Evolutionary conservation across 1,140 invertebrate genomes (phyloP), one percentile per base, ranked within the genome.

Genomic region (Nasonia vitripennis): DNA sequence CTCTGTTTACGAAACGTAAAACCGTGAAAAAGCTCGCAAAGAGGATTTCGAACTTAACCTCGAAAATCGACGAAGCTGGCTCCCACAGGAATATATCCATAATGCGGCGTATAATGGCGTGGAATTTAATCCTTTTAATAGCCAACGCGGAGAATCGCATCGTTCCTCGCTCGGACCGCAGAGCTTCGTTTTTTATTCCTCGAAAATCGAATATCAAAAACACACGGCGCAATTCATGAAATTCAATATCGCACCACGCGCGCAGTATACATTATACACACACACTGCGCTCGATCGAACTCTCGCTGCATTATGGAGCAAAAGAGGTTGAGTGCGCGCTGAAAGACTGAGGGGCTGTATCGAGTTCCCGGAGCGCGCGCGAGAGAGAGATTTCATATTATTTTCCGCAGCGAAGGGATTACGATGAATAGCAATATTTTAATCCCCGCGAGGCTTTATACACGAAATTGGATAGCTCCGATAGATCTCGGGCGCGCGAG

Each of bases 21-120:
- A 93, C 92, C 89, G 91, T 93, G 92, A 93, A 93, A 93, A 93
- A 91, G 90, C 90, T 91, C 77, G 90, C 90, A 93, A 93, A 93
- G 92, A 91, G 91, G 92, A 93, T 93, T 93, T 91, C 81, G 86
- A 85, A 89, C 87, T 90, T 86, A 86, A 86, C 86, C 89, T 87
- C 75, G 80, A 87, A 87, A 86, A 86, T 88, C 86, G 75, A 17
- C 34, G n/a, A n/a, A 75, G 11, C 48, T 9, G 3, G 34, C 48
- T 14, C 71, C 27, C 27, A 68, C 77, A 81, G n/a, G 23, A 7
- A 78, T 68, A 45, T 31, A 71, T 27, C 12, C 14, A 5, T 68
- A 41, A 51, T 34, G 83, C 79, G 17, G 12, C 48, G 88, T 90
- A 91, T 92, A 89, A 92, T 91, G 85, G 89, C 88, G 85, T 84